Evolutionary conservation across 2,888 invertebrate species (phyloP), one percentile per base, ranked within the genome.

Genomic region (Drosophila merina): DNA sequence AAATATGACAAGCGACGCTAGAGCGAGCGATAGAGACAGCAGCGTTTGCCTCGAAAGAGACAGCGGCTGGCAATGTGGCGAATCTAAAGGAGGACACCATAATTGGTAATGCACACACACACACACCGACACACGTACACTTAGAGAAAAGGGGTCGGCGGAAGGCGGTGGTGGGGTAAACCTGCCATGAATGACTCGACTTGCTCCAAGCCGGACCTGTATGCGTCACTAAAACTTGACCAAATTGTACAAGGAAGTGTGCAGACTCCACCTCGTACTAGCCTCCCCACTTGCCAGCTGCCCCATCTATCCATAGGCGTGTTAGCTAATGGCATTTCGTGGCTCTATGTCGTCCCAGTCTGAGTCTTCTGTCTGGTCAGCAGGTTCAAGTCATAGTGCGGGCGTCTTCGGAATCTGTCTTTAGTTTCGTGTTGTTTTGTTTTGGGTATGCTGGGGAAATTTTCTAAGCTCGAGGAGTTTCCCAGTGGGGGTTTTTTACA

Each of bases 171-270:
- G 28, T n/a, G 26, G 30, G 69, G 69, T 12, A 38, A 49, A 30
- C 67, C 67, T 44, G 62, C 44, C 47, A 55, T 59, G 55, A 52
- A 59, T 72, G 67, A 55, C 74, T 68, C 48, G 84, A 74, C 76
- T 58, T 63, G 87, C 82, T 75, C 68, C 49, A 72, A 85, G 83
- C 82, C 82, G 88, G 79, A 83, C 82, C 79, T 87, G 76, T 55
- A 47, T 88, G 82, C 82, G 86, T 88, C 86, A 88, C 82, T 86
- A 88, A 88, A 86, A 88, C 86, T 86, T 88, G 88, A 86, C 86
- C 82, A 88, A 88, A 88, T 86, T 76, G 74, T 72, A 88, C 88
- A 82, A 86, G 88, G 82, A 83, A 83, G 83, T 88, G 47, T 54
- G 38, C 69, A 66, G 68, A 54, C 68, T 66, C 64, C 64, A 31